phyloP scores from a whole-genome alignment of 2,888 invertebrate genomes.

The Ischnura elegans region DNA sequence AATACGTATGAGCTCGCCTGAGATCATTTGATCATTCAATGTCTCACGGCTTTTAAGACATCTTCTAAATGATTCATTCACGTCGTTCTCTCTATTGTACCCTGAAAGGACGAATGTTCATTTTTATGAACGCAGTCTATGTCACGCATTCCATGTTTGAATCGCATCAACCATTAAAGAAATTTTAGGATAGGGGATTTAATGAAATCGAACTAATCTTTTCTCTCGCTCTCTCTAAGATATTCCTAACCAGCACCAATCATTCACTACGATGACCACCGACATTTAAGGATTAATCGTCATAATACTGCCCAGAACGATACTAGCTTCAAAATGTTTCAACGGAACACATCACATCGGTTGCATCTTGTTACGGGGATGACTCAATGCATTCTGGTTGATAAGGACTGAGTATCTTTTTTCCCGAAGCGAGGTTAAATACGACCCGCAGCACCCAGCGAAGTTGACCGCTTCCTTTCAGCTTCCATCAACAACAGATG shows the following conservation, averaged over 20 bases:
- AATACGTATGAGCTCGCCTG: too few relatives aligned
- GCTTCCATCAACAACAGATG: constrained; percentile 42
- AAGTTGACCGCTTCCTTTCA: not conserved
- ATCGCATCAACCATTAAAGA: not conserved
- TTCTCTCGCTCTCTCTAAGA: not conserved
- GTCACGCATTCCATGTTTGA: not conserved
- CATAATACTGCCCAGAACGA: not conserved
- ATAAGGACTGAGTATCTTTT: not conserved
- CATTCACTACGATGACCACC: not conserved
- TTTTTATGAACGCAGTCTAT: too few relatives aligned
- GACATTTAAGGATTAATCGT: not conserved
- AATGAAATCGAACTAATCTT: not conserved
- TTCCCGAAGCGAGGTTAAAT: not conserved
- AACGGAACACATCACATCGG: not conserved
- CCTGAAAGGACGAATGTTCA: not conserved
- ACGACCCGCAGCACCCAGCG: constrained; percentile 24
- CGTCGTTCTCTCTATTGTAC: not conserved
- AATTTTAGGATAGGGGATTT: not conserved
- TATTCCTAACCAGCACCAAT: not conserved
- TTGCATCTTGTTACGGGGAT: constrained; percentile 3
- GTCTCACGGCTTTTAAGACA: too few relatives aligned
- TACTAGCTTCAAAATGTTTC: not conserved
- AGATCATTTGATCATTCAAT: too few relatives aligned
- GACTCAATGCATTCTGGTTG: not conserved
- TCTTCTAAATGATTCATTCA: too few relatives aligned